Conservation (phyloP, 2,797 vertebrate genomes). For the Mormyrops boulengeri region DNA sequence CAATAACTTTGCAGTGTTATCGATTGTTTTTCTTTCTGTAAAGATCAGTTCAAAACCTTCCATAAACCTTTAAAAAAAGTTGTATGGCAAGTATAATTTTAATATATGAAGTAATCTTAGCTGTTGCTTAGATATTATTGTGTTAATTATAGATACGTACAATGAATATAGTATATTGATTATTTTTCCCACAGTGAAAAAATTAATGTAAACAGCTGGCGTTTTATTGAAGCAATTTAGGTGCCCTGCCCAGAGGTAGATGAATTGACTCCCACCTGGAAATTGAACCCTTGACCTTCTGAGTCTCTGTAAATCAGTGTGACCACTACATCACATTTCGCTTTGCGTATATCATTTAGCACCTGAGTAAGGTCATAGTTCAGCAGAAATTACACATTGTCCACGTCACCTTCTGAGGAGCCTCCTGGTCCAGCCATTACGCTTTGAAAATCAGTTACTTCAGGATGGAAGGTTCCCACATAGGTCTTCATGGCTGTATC, state of each 20-base stretch:
- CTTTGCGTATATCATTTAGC: slow-evolving; percentile 1
- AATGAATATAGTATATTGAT: not conserved
- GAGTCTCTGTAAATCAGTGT: not conserved
- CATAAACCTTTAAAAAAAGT: not conserved
- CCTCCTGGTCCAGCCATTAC: not conserved
- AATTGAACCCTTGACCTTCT: slow-evolving; percentile 20
- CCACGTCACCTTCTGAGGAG: not conserved
- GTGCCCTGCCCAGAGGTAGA: not conserved
- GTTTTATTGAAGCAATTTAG: not conserved
- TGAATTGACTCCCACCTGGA: slow-evolving; percentile 13
- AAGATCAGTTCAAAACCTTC: not conserved
- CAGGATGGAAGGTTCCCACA: not conserved
- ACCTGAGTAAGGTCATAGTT: not conserved
- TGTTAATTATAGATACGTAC: not conserved
- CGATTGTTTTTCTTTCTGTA: not conserved
- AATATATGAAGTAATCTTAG: not conserved
- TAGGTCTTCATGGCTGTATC: not conserved
- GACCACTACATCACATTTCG: not conserved
- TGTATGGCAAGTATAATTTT: not conserved
- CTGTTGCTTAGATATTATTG: not conserved
- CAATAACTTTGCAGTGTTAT: not conserved
- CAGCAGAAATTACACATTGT: not conserved
- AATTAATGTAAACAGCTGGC: not conserved
- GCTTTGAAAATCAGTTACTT: not conserved
- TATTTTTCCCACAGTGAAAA: not conserved